These are phyloP conservation scores for Ictalurus punctatus DNA, from an alignment of 2,113 vertebrate species.

Conservation along the genomic window DNA sequence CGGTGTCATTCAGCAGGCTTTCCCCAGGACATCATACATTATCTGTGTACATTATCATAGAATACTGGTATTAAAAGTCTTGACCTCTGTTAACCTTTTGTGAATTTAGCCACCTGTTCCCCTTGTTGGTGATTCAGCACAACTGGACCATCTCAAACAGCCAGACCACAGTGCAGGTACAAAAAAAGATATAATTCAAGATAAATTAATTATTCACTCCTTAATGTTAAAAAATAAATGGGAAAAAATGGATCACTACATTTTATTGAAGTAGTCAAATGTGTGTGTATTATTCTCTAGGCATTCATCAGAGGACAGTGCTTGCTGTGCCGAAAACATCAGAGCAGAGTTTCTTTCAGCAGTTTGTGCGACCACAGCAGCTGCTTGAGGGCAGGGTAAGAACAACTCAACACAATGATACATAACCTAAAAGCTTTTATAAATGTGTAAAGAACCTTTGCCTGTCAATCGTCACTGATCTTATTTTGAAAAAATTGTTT, in stretches of 20 bases:
- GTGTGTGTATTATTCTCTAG: conserved; percentile 15
- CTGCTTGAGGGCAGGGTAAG: conserved; percentile 82
- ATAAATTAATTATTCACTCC: too few relatives aligned
- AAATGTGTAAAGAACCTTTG: too few relatives aligned
- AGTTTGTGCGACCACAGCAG: conserved; percentile 67
- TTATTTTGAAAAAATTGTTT: neutral
- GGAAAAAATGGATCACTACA: too few relatives aligned
- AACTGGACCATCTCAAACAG: conserved; percentile 66
- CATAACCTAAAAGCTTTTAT: neutral
- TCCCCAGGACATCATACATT: too few relatives aligned
- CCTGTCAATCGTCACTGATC: too few relatives aligned
- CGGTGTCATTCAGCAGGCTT: too few relatives aligned
- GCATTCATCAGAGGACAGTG: conserved; percentile 63
- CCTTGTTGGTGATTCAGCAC: conserved; percentile 68
- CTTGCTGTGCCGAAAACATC: conserved; percentile 68
- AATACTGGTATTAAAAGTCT: too few relatives aligned
- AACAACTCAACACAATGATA: neutral
- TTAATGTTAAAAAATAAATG: too few relatives aligned
- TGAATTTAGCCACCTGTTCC: conserved; percentile 69
- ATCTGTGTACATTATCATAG: too few relatives aligned
- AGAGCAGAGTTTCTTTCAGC: conserved; percentile 80
- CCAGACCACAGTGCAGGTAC: conserved; percentile 70
- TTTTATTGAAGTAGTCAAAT: too few relatives aligned
- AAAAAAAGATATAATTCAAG: too few relatives aligned
- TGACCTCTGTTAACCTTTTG: neutral